Evolutionary conservation across 2,797 vertebrate genomes (phyloP).

Genomic region (Garrulus glandarius): DNA sequence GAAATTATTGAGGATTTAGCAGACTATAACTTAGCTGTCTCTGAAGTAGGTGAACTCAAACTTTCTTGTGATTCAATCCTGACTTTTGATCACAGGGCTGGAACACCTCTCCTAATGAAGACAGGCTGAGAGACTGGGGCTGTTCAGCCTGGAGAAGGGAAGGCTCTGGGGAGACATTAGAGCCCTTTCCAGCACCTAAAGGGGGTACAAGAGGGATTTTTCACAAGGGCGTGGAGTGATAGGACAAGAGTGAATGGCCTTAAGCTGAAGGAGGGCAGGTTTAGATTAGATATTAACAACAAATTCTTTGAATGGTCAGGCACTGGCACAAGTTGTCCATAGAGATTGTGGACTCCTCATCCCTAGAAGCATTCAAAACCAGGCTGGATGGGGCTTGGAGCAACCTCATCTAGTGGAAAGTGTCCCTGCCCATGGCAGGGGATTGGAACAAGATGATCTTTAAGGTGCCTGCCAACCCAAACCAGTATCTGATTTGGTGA

Average conservation of each 20-base stretch:
- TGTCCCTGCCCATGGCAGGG: background rate
- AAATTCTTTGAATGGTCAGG: background rate
- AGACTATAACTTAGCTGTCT: background rate
- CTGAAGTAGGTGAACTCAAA: background rate
- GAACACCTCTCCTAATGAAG: background rate
- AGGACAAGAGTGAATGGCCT: background rate
- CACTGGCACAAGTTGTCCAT: background rate
- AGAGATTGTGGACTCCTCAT: too few relatives aligned
- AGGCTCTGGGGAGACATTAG: background rate
- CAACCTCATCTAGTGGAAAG: background rate
- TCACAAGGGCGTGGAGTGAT: background rate
- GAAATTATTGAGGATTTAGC: background rate
- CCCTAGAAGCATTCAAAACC: background rate
- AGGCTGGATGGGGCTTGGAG: background rate
- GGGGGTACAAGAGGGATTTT: background rate
- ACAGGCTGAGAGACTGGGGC: background rate
- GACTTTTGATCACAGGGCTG: background rate
- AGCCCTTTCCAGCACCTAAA: background rate
- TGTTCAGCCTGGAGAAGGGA: background rate
- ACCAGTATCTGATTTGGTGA: background rate
- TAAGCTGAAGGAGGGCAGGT: background rate
- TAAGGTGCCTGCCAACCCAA: background rate
- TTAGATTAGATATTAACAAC: background rate
- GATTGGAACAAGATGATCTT: background rate
- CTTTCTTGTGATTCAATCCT: background rate